Evolutionary conservation across 2,888 invertebrate species (phyloP), one percentile per base, ranked within the genome.

Genomic region (Tetragnatha montana): DNA sequence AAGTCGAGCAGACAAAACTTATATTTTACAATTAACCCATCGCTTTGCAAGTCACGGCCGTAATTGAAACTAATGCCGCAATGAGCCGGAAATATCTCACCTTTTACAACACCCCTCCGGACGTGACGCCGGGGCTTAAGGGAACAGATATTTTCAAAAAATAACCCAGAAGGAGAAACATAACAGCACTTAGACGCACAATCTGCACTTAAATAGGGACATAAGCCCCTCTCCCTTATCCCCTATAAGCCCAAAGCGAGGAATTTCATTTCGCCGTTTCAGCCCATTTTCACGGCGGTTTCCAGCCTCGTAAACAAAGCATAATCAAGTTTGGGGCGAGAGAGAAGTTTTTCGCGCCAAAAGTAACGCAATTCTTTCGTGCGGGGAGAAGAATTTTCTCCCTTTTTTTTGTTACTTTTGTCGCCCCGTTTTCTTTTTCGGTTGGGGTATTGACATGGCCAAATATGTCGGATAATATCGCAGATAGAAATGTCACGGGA

Each of bases 401-500:
- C 10, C 60, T 10, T 17, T 17, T 60, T 60, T 60, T 17, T 10
- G 14, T 60, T 17, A 12, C 14, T 17, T 21, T 14, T 47, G 47
- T 21, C 10, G 51, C 73, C 81, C 49, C 21, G 19, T 51, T 71
- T 73, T 71, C 49, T 50, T 22, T 35, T 35, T 35, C 35, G 2
- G 35, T 1, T 35, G 35, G 35, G 14, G 73, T 47, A 84, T 69
- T 79, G 85, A 76, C 76, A 76, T 47, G 85, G 70, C 85, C 79
- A 79, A 85, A 85, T 79, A 85, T 85, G 85, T 85, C 85, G 79
- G 79, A 85, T 78, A 79, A 51, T 73, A 60, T 71, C 47, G 85
- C 12, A 71, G 85, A 85, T 85, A 71, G 71, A 78, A 79, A 79
- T 85, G 78, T 85, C 85, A 85, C 78, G 71, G 75, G 76, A 70